Conservation (phyloP, 1,140 invertebrate genomes). For the Uloborus diversus region DNA sequence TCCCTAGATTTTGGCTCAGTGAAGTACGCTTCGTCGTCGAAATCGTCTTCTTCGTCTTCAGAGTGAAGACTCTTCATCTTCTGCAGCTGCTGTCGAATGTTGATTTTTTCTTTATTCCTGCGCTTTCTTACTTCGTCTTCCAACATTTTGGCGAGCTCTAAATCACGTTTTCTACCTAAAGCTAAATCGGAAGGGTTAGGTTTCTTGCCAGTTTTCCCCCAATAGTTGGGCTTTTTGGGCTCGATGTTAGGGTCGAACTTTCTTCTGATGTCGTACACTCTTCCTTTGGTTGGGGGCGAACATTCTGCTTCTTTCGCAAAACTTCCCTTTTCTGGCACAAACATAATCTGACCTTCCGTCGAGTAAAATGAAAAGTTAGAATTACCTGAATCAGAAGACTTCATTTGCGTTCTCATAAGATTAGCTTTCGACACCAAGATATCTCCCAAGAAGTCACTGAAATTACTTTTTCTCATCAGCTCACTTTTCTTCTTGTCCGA, state of each 20-base stretch:
- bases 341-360: slow-evolving; percentile 72
- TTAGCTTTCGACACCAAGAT: slow-evolving; percentile 28
- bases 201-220: slow-evolving; percentile 5
- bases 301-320: slow-evolving; percentile 5
- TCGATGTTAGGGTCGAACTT: slow-evolving; percentile 16
- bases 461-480: slow-evolving; percentile 10
- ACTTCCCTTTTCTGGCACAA: slow-evolving; percentile 71
- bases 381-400: slow-evolving; percentile 40
- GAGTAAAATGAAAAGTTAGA: slow-evolving; percentile 56
- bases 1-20: slow-evolving; percentile 42
- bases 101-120: slow-evolving; percentile 77
- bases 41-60: slow-evolving; percentile 27
- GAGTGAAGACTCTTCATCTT: slow-evolving; percentile 21
- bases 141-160: slow-evolving; percentile 71
- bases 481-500: slow-evolving; percentile 40
- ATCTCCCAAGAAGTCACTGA: slow-evolving; percentile 35
- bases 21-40: slow-evolving; percentile 38
- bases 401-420: slow-evolving; percentile 30
- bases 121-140: slow-evolving; percentile 80
- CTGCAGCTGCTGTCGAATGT: slow-evolving; percentile 73
- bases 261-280: slow-evolving; percentile 24
- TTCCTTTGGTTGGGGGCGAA: slow-evolving; percentile 35
- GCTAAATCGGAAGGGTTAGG: neutral
- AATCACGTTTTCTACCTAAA: slow-evolving; percentile 14
- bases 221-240: neutral